phyloP scores from a whole-genome alignment of 2,797 vertebrate genomes.

The Gambusia yucatana region DNA sequence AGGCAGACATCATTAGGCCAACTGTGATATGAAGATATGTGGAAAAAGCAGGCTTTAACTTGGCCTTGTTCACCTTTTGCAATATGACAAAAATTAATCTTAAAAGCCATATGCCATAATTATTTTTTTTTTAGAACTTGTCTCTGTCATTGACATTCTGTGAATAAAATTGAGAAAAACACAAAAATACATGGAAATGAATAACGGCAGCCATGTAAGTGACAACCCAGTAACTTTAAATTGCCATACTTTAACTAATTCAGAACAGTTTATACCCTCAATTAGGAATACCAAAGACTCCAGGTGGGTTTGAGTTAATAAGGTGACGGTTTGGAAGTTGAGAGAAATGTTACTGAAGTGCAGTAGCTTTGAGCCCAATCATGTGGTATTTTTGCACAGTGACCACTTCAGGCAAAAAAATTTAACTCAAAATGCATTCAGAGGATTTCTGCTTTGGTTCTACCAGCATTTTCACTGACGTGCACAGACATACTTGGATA shows the following conservation, averaged over 20 bases:
- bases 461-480: background rate
- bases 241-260: background rate
- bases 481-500: background rate
- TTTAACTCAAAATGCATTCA: background rate
- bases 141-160: background rate
- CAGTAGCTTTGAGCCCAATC: background rate
- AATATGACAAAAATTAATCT: background rate
- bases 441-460: background rate
- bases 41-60: slow-evolving; percentile 5
- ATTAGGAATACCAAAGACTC: background rate
- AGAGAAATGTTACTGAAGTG: background rate
- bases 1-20: slow-evolving; percentile 45
- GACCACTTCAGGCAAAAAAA: background rate
- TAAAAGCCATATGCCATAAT: background rate
- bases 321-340: background rate
- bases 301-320: background rate
- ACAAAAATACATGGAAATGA: background rate
- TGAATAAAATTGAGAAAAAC: background rate
- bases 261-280: background rate
- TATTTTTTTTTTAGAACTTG: background rate
- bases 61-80: background rate
- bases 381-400: background rate
- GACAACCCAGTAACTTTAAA: background rate
- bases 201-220: background rate
- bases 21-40: slow-evolving; percentile 39